Conservation (phyloP, 2,113 vertebrate genomes). For the Trogon surrucura region DNA sequence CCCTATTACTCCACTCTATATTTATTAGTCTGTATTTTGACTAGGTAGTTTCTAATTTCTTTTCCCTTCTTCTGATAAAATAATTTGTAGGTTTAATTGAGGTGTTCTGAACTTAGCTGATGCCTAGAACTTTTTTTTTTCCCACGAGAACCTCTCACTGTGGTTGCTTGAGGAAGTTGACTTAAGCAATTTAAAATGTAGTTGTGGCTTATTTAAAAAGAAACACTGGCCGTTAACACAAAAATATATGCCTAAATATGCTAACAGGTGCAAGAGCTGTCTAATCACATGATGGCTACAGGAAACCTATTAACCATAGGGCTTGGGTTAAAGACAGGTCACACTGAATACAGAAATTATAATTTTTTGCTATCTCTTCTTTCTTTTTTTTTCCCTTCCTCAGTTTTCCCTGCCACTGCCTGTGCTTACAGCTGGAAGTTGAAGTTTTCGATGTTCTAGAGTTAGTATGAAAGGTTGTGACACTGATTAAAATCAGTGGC, state of each 20-base stretch:
- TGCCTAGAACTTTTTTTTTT: slow-evolving; percentile 60
- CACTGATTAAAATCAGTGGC: slow-evolving; percentile 20
- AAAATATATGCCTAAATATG: slow-evolving; percentile 33
- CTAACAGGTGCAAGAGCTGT: slow-evolving; percentile 62
- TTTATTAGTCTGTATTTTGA: background rate
- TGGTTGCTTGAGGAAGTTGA: slow-evolving; percentile 84
- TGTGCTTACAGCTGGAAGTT: background rate
- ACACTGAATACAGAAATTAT: slow-evolving; percentile 7
- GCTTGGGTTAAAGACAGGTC: slow-evolving; percentile 67
- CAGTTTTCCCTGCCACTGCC: background rate
- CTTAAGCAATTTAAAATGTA: slow-evolving; percentile 71
- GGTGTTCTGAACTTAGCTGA: slow-evolving; percentile 33
- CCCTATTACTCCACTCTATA: background rate
- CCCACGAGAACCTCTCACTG: slow-evolving; percentile 84
- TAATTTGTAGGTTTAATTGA: slow-evolving; percentile 27
- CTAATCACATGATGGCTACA: slow-evolving; percentile 46
- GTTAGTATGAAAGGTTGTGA: slow-evolving; percentile 23
- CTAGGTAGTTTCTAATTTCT: background rate
- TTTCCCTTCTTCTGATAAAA: slow-evolving; percentile 1
- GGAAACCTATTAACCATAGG: slow-evolving; percentile 65
- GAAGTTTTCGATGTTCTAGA: background rate
- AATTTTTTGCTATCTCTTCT: background rate
- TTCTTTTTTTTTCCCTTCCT: background rate
- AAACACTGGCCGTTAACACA: slow-evolving; percentile 17
- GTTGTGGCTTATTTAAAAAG: slow-evolving; percentile 66